Evolutionary conservation across 1,140 invertebrate genomes (phyloP).

Genomic region (Zaprionus lachaisei): DNA sequence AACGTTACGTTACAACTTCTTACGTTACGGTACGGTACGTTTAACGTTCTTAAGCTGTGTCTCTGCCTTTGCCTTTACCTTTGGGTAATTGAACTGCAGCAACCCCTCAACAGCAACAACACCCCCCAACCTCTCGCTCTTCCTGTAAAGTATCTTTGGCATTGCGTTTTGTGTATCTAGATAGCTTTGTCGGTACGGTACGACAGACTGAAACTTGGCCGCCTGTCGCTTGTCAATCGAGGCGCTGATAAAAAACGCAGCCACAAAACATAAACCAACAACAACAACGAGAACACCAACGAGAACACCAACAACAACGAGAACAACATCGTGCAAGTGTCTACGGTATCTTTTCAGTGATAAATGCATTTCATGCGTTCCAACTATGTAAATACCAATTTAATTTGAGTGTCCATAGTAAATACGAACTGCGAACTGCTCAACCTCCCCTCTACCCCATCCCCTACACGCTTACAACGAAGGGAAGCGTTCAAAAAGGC

Average conservation of each 20-base stretch:
- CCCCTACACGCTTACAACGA: slow-evolving; percentile 1
- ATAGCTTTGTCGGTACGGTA: slow-evolving; percentile 61
- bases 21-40: slow-evolving; percentile 8
- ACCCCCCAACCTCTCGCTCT: background rate
- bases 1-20: background rate
- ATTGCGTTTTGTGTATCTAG: slow-evolving; percentile 58
- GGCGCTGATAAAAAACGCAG: slow-evolving; percentile 68
- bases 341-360: slow-evolving; percentile 58
- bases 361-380: slow-evolving; percentile 83
- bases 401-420: slow-evolving; percentile 82
- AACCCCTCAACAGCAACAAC: slow-evolving; percentile 2
- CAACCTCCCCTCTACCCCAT: background rate
- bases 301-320: slow-evolving; percentile 21
- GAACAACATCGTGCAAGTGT: slow-evolving; percentile 53
- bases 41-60: slow-evolving; percentile 24
- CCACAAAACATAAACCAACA: slow-evolving; percentile 71
- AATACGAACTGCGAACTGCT: slow-evolving; percentile 58
- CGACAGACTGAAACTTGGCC: slow-evolving; percentile 37
- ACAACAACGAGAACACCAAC: slow-evolving; percentile 20
- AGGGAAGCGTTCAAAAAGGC: slow-evolving; percentile 54
- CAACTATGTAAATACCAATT: slow-evolving; percentile 83
- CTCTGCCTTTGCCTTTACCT: background rate
- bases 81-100: slow-evolving; percentile 75
- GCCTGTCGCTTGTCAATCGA: slow-evolving; percentile 78
- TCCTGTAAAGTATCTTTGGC: slow-evolving; percentile 23